Evolutionary conservation across 2,113 vertebrate genomes (phyloP).

Genomic region (Coreoperca whiteheadi): DNA sequence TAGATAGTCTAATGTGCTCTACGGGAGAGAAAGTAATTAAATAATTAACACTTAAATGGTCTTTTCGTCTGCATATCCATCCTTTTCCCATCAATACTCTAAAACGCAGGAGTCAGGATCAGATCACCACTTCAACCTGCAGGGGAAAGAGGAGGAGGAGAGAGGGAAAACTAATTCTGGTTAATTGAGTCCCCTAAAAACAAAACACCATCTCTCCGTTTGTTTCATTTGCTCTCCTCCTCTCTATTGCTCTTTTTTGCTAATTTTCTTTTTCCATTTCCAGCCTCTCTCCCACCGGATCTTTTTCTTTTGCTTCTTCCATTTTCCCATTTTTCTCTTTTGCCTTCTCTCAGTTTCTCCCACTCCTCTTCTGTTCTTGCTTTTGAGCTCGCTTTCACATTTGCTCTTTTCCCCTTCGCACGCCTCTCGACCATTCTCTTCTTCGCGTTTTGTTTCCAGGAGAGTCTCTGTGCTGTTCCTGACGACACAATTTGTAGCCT

Average conservation of each 20-base stretch:
- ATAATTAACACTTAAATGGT: constrained; percentile 16
- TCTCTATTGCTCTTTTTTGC: constrained; percentile 12
- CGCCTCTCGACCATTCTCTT: background rate
- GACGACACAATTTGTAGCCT: background rate
- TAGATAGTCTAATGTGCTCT: too few species aligned
- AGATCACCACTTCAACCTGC: constrained; percentile 20
- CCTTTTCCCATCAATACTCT: constrained; percentile 49
- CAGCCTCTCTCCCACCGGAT: background rate
- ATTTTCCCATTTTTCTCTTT: background rate
- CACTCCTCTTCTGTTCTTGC: background rate
- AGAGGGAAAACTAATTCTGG: background rate
- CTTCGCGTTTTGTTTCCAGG: background rate
- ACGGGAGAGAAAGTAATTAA: too few species aligned
- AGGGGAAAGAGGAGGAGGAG: constrained; percentile 1
- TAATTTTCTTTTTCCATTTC: constrained; percentile 23
- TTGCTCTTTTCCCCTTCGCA: background rate
- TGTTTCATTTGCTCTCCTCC: constrained; percentile 8
- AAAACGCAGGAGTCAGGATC: constrained; percentile 37
- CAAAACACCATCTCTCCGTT: constrained; percentile 9
- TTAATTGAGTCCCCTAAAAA: constrained; percentile 20
- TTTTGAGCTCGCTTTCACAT: background rate
- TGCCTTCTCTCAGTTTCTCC: background rate
- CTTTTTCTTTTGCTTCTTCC: constrained; percentile 11
- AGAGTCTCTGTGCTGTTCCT: background rate
- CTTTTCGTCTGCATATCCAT: background rate